These are phyloP conservation scores for Chlamydotis undulata DNA, from an alignment of 2,113 vertebrate genomes.

Conservation along the genomic window DNA sequence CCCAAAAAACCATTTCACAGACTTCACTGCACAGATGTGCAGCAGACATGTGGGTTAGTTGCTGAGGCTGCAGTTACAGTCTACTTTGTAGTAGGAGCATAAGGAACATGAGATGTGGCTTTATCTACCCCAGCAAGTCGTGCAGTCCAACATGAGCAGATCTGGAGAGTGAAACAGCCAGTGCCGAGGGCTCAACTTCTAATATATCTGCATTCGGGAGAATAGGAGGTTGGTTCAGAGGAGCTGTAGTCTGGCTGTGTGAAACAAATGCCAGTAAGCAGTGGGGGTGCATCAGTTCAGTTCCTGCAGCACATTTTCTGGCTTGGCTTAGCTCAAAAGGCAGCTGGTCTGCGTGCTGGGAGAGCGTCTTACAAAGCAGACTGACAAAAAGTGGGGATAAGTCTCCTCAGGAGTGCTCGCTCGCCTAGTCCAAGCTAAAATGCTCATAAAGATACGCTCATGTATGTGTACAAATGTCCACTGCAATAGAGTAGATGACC, in stretches of 20 bases:
- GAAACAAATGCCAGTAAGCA: neutral
- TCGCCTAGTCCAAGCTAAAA: neutral
- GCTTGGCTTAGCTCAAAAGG: neutral
- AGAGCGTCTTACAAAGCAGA: accelerated
- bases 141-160: neutral
- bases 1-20: neutral
- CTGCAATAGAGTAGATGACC: neutral
- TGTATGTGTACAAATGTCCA: accelerated
- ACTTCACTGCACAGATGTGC: slow-evolving; percentile 24
- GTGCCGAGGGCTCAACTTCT: neutral
- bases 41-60: slow-evolving; percentile 19
- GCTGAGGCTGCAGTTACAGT: slow-evolving; percentile 47
- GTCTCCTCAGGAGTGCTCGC: neutral
- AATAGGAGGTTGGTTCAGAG: accelerated
- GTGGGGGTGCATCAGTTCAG: neutral
- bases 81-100: slow-evolving; percentile 11
- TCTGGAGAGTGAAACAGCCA: accelerated
- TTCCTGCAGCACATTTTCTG: neutral
- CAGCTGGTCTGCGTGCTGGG: neutral
- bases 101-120: neutral
- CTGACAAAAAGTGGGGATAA: accelerated
- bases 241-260: neutral
- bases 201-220: accelerated
- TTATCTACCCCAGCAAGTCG: accelerated
- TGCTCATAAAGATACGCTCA: accelerated